Evolutionary conservation across 2,797 vertebrate genomes (phyloP).

Genomic region (Parotocinclus haroldoi): DNA sequence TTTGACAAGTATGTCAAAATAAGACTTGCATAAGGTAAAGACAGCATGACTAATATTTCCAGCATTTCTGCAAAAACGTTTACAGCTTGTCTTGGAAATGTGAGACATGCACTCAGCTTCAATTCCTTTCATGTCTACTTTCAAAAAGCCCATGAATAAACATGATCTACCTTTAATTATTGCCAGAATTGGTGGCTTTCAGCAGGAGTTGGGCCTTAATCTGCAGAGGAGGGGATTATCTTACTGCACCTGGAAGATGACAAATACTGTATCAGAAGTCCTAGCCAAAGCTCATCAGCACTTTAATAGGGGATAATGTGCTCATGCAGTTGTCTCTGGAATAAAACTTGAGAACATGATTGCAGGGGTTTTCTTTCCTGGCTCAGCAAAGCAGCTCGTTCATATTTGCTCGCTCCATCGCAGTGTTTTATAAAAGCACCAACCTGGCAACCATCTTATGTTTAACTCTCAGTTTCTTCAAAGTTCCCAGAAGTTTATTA

Average conservation of each 20-base stretch:
- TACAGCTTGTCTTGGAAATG: conserved; percentile 41
- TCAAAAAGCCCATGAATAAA: conserved; percentile 62
- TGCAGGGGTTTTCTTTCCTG: conserved; percentile 11
- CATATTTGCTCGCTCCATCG: conserved; percentile 11
- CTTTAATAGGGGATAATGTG: conserved; percentile 36
- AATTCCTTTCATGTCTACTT: conserved; percentile 52
- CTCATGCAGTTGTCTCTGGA: conserved; percentile 20
- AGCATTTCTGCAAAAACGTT: conserved; percentile 47
- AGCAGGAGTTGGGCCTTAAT: conserved; percentile 43
- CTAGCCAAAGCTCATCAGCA: conserved; percentile 44
- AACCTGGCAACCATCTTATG: conserved; percentile 55
- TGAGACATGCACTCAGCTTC: conserved; percentile 39
- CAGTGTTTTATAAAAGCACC: conserved; percentile 52
- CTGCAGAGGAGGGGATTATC: conserved; percentile 60
- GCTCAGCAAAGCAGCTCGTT: neutral
- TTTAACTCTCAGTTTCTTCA: conserved; percentile 70
- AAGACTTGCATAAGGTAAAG: conserved; percentile 16
- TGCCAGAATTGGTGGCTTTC: conserved; percentile 44
- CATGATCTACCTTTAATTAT: conserved; percentile 61
- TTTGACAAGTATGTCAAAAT: conserved; percentile 5
- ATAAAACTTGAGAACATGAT: neutral
- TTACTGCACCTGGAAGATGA: conserved; percentile 59
- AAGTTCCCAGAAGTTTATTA: conserved; percentile 65
- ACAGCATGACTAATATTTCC: conserved; percentile 54
- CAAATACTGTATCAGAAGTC: conserved; percentile 44